Base-by-base conservation (phyloP, 2,888 invertebrate species). In the Carcina quercana region DNA sequence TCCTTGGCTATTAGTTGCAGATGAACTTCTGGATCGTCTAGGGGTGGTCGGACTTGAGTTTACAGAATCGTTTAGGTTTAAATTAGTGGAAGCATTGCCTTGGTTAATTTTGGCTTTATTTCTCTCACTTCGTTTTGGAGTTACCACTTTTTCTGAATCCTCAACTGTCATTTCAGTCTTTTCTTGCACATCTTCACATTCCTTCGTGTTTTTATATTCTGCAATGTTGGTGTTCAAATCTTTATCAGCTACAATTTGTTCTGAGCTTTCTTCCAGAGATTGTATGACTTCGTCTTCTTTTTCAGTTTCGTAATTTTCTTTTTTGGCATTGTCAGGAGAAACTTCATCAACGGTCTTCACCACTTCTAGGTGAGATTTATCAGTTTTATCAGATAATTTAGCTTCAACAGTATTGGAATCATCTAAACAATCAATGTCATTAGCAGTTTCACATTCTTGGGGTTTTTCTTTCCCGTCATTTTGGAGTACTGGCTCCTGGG, bases 11-110 rank as follows among this genome's bases (percentile, higher is more conserved):
- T 59, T 71, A 6, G 61, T 59, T 1, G 53, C 47, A 1, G 73
- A 70, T 1, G 60, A 59, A 39, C 58, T 66, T 38, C 58, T 67
- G 20, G 52, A 67, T 0, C 60, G 59, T 38, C 61, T 68, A 2
- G 78, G 75, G 28, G 76, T 76, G 1, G 55, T 44, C 0, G 54
- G 50, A 30, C 50, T 57, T 2, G 67, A 63, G 25, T 37, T 40
- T 2, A 53, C 15, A 0, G 72, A 69, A n/a, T 70, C 68, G 50
- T 72, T 64, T 5, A 51, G 42, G 38, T 57, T 58, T 6, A 53
- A 48, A 42, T 43, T 59, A 3, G 59, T 42, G 10, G 56, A 45
- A 8, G 70, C 64, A 8, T 31, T 47, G 11, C 26, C 13, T 11
- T 24, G 15, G 8, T 21, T 22, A 7, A 14, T 32, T 40, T 65